Base-by-base conservation (phyloP, 2,888 invertebrate genomes). In the Orthosia gracilis region DNA sequence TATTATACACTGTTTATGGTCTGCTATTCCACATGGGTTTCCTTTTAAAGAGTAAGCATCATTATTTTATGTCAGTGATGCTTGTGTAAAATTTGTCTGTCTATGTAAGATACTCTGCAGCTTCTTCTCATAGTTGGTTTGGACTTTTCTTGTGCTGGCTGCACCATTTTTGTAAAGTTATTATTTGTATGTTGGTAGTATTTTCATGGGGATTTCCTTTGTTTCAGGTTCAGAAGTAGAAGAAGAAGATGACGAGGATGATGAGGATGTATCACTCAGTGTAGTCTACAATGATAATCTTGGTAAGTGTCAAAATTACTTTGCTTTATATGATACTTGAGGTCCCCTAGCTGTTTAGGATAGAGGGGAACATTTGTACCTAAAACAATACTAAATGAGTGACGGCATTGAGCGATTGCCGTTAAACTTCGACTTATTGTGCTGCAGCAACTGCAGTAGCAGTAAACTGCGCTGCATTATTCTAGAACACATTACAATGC, bases 271-370 rank as follows among this genome's bases (percentile, higher is more conserved):
- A 74, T 97, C 98, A 80, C 97, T 97, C 76, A 97, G 97, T 89
- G 97, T 98, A 82, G 97, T 98, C 88, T 97, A 97, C 93, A 97
- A 97, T 90, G 97, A 97, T 87, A 96, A 96, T 96, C 87, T 97
- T 95, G 94, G 98, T 98, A 92, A 96, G 76, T 78, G n/a, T 15
- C 23, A 49, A 63, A 12, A 47, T 23, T 17, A 9, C 17, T n/a
- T 15, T 11, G 7, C 5, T 13, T 31, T 18, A 31, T 17, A 31
- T 58, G 9, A 31, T 57, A 26, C 57, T 58, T 58, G 26, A 40
- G 13, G n/a, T 11, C 26, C 26, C 21, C 4, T 4, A 11, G 11
- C 9, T 57, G 7, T 18, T 9, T 31, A 18, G 9, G 1, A 26
- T 3, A 21, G 13, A 26, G 3, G 17, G 26, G 17, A 57, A 18